A percentile compares a stretch with the other conserved stretches of the same genome.
phyloP scores from a whole-genome alignment of 2,113 vertebrate species.

The Cepphus grylle region DNA sequence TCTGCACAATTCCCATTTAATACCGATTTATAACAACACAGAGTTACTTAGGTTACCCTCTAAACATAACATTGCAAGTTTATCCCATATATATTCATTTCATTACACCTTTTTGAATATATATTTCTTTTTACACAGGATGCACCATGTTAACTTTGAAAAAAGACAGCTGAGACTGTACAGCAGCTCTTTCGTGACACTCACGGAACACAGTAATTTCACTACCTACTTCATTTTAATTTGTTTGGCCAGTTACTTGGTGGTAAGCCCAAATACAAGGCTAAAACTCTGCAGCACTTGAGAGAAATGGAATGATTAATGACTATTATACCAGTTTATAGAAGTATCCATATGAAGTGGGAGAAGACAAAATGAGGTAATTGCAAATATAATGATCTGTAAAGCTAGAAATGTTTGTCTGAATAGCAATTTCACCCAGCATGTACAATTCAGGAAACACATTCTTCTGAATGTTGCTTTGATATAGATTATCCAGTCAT shows the following conservation, averaged over 20 bases:
- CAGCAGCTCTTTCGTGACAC: background rate
- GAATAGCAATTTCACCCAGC: slow-evolving; percentile 3
- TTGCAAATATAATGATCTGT: slow-evolving; percentile 10
- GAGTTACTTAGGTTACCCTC: background rate
- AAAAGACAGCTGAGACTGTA: background rate
- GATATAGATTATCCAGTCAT: background rate
- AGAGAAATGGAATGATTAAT: background rate
- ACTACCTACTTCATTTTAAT: background rate
- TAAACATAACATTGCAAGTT: background rate
- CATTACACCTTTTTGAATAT: background rate
- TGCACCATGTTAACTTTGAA: background rate
- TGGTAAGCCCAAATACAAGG: background rate
- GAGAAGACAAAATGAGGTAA: slow-evolving; percentile 9
- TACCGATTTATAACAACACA: background rate
- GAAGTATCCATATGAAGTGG: background rate
- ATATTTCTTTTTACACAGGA: background rate
- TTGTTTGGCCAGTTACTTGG: background rate
- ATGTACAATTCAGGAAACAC: background rate
- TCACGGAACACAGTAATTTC: background rate
- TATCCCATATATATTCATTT: background rate
- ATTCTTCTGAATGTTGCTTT: slow-evolving; percentile 11
- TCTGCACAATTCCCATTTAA: background rate
- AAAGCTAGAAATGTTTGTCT: slow-evolving; percentile 14
- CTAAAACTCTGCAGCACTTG: background rate
- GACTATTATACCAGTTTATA: background rate